phyloP scores from a whole-genome alignment of 64 coral and sea anemone species.

The Acropora tenuis region DNA sequence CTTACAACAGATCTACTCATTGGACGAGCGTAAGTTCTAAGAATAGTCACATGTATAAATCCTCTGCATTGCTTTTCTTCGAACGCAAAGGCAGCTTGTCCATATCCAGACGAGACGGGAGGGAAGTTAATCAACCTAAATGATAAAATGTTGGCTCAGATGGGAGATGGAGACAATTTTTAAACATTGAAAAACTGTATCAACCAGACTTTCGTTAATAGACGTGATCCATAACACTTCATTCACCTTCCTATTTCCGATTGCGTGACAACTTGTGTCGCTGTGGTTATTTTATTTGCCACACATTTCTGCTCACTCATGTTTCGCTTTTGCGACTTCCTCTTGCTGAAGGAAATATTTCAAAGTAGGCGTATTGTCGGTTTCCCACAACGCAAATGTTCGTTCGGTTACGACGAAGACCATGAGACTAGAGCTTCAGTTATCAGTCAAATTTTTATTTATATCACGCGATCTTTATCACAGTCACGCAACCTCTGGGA shows the following conservation, averaged over 20 bases:
- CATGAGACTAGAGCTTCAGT: background rate
- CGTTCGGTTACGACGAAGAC: background rate
- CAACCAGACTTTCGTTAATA: background rate
- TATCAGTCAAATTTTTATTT: background rate
- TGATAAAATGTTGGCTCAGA: background rate
- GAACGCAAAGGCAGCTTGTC: background rate
- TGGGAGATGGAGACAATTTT: too few relatives aligned
- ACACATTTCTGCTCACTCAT: background rate
- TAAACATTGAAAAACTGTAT: background rate
- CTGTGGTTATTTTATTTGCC: background rate
- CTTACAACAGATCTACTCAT: constrained; percentile 45
- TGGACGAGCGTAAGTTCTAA: constrained; percentile 18
- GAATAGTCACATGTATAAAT: constrained; percentile 37
- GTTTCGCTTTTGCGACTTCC: background rate
- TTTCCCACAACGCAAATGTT: background rate
- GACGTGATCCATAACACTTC: background rate
- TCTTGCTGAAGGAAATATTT: background rate
- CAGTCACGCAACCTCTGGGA: background rate
- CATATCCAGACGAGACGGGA: background rate
- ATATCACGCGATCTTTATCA: background rate
- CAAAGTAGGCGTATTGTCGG: background rate
- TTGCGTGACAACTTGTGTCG: constrained; percentile 21
- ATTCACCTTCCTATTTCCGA: background rate
- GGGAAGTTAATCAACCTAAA: background rate
- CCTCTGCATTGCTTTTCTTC: background rate